Evolutionary conservation across 2,888 invertebrate species (phyloP), one percentile per base, ranked within the genome.

Genomic region (Sinentomon sp.): DNA sequence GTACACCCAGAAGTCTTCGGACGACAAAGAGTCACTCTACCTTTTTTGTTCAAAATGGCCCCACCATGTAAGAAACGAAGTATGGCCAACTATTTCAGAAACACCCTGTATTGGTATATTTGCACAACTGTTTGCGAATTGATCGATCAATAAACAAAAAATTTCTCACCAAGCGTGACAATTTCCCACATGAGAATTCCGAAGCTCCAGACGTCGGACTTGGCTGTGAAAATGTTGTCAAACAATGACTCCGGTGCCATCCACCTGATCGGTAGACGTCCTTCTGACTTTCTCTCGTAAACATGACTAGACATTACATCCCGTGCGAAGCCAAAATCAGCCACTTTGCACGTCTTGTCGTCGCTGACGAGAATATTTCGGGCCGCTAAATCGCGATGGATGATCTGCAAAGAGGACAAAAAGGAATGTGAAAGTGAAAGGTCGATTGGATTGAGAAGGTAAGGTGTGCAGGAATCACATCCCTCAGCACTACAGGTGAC

Each of bases 131-230:
- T n/a, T n/a, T n/a, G n/a, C n/a, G n/a, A n/a, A n/a, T n/a, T n/a
- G n/a, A n/a, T n/a, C n/a, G n/a, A n/a, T n/a, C n/a, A n/a, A n/a
- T n/a, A n/a, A n/a, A n/a, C n/a, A n/a, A n/a, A n/a, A n/a, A 32
- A 32, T 29, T n/a, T 18, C 50, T 47, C 44, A 56, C 58, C 59
- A 12, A 89, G 62, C 0, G 89, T 87, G 7, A 87, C 80, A 30
- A 89, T 80, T 56, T 89, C 89, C 89, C 89, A 92, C 47, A 87
- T 66, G 7, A 89, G 61, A 10, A 89, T 73, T 0, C 87, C 87
- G 46, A 85, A 89, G 45, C 85, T 83, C 87, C 87, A 89, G 27
- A 87, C 76, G 51, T 89, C 89, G 2, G 83, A 82, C 53, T 85
- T 83, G 3, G 76, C 70, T 9, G 83, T 80, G 55, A 83, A 89